phyloP scores from a whole-genome alignment of 1,140 invertebrate genomes.

The Lycorma delicatula region DNA sequence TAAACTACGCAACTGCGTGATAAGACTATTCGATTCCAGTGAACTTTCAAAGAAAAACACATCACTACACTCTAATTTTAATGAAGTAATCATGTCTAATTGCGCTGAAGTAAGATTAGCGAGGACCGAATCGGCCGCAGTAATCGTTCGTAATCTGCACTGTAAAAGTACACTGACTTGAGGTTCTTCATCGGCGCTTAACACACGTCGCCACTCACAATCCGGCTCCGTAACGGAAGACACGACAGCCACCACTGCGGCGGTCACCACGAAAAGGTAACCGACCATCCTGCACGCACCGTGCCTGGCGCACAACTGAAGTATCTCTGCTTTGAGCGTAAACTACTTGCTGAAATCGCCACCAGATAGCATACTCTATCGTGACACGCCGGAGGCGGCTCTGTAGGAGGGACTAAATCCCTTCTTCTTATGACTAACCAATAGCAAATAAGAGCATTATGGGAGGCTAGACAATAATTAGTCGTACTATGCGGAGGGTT shows the following conservation, averaged over 20 bases:
- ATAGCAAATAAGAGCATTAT: too few relatives aligned
- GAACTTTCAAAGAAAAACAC: slow-evolving; percentile 69
- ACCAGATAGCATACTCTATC: slow-evolving; percentile 7
- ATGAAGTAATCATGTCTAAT: slow-evolving; percentile 54
- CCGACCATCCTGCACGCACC: slow-evolving; percentile 16
- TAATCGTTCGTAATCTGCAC: slow-evolving; percentile 63
- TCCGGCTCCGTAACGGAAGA: slow-evolving; percentile 24
- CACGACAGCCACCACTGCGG: not conserved
- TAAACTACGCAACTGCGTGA: slow-evolving; percentile 54
- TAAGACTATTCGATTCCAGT: slow-evolving; percentile 52
- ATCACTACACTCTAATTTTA: slow-evolving; percentile 69
- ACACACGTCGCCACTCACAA: slow-evolving; percentile 41
- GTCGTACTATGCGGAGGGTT: too few relatives aligned
- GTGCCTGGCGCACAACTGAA: slow-evolving; percentile 13
- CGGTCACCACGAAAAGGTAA: not conserved
- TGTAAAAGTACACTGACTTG: slow-evolving; percentile 46
- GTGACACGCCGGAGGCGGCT: not conserved
- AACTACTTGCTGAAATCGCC: not conserved
- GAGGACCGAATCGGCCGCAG: slow-evolving; percentile 56
- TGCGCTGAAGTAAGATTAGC: slow-evolving; percentile 53
- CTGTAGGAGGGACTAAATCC: not conserved
- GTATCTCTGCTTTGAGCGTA: not conserved
- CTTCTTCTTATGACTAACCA: too few relatives aligned
- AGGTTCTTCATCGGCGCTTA: slow-evolving; percentile 52
- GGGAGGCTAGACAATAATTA: too few relatives aligned